Evolutionary conservation across 2,113 vertebrate genomes (phyloP), one percentile per base, ranked within the genome.

Genomic region (Rhadina sibilatrix): DNA sequence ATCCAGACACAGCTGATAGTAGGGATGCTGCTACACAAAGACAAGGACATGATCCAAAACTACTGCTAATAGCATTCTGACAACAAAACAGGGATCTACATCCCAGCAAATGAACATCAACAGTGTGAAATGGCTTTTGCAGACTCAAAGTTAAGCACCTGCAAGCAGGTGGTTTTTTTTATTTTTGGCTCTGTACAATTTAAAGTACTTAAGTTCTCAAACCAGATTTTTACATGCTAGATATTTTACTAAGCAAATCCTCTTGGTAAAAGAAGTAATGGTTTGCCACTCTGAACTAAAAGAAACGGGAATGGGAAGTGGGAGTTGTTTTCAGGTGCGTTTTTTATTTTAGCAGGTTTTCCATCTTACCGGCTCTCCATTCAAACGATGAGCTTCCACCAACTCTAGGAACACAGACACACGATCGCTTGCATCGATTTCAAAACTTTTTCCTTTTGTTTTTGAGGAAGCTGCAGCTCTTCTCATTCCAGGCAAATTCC

Each of bases 321-420:
- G 35, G 52, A 84, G 33, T 4, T 52, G 2, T 42, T 75, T 52
- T 35, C 47, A 83, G 42, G 30, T 59, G 22, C 17, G 18, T 70
- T 76, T 70, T 13, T 21, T 13, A 47, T 11, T 65, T 79, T n/a
- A 64, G 35, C 20, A 83, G 56, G n/a, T 70, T 60, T 68, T 69
- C 38, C 40, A 17, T 75, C 91, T 71, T 97, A 99, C 99, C 98
- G 98, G 99, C 85, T 99, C 99, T 87, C 98, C 99, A 61, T 99
- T 99, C 94, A 99, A 98, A 96, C 98, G 98, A 92, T 99, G 98
- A 87, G 98, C 98, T 75, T 99, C 99, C 31, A 98, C 99, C 92
- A 99, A 96, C 87, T 99, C 99, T 64, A 99, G 97, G 79, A 99
- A 99, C 57, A 99, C 83, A 44, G 99, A 99, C 44, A 99, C 98